Base-by-base conservation (phyloP, 2,113 vertebrate genomes). In the Edolisoma coerulescens region DNA sequence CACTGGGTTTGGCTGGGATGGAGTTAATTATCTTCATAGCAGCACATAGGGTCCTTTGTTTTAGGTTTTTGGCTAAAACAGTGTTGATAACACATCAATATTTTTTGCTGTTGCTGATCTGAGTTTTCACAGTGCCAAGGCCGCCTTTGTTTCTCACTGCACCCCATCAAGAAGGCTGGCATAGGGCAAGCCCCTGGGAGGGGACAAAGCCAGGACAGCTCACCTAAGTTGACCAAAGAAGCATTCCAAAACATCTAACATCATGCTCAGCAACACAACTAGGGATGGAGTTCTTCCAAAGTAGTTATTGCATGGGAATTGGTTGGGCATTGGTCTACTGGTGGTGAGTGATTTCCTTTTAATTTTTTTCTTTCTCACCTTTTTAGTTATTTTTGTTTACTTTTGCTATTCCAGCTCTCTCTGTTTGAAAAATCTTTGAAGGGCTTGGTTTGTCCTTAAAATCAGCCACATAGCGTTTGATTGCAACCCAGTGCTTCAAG, bases 21-120 rank as follows among this genome's bases (percentile, higher is more conserved):
- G 41, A 75, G 41, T 70, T 53, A 7, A 42, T 42, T 32, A 26
- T 11, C 27, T 44, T 56, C 33, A 60, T 15, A 69, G 54, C 20
- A 65, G 32, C 50, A 21, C 3, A 1, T 5, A 45, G 32, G 13
- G 3, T 19, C 8, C 41, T 50, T 35, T 65, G 20, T 0, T 69
- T 49, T 15, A 41, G 10, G 10, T 24, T 39, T 84, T 41, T 45
- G 30, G 26, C 61, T 69, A 42, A 57, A 77, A 28, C 10, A 17
- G 15, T 11, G 7, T 22, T 57, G 28, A 23, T 54, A 70, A 33
- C 8, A 26, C 6, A 45, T 8, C 45, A 42, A 5, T 5, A 9
- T 22, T 92, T 39, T 39, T 37, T 23, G 11, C 7, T 39, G 3
- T 10, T n/a, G 10, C 27, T 53, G 21, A 49, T 6, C 50, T 71